Evolutionary conservation across 2,113 vertebrate species (phyloP), one percentile per base, ranked within the genome.

Genomic region (Propithecus coquereli): DNA sequence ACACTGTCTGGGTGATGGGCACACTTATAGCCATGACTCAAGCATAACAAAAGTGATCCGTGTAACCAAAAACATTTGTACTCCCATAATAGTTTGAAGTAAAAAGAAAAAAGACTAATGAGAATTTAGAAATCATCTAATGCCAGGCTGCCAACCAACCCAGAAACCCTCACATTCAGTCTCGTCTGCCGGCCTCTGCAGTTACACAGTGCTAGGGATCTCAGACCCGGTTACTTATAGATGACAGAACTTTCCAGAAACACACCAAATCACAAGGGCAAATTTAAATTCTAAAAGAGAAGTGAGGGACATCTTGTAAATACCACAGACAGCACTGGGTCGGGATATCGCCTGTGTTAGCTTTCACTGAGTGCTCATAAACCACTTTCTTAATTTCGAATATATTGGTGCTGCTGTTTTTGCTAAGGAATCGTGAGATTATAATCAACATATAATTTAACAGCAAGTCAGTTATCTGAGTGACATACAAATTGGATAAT

Each of bases 191-290:
- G 22, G 14, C 71, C 2, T 52, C 25, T 16, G 9, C 45, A 27
- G 37, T 65, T 6, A 10, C 0, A 0, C 20, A 54, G 25, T 6
- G 0, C 30, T 34, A 3, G 27, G 54, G 25, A 34, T 1, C 50
- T 23, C 14, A 45, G 12, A 12, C 32, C 45, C 34, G 32, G 61
- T 54, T 32, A 74, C 71, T 71, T 80, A 43, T 13, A 32, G 40
- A 45, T 14, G 20, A 57, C 27, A 84, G 6, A 40, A 32, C 8
- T 68, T 61, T 57, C 52, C 17, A 32, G 57, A 73, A 50, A 27
- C 30, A 54, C 34, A 23, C 37, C 18, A 63, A 59, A 25, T 83
- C 63, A n/a, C 3, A 13, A 37, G 45, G 50, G 22, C 68, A 34
- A 0, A 2, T 27, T 52, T 57, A 59, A 61, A 50, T 34, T 32